Conservation (phyloP, 2,797 vertebrate genomes). For the Orientallactaga sibirica region DNA sequence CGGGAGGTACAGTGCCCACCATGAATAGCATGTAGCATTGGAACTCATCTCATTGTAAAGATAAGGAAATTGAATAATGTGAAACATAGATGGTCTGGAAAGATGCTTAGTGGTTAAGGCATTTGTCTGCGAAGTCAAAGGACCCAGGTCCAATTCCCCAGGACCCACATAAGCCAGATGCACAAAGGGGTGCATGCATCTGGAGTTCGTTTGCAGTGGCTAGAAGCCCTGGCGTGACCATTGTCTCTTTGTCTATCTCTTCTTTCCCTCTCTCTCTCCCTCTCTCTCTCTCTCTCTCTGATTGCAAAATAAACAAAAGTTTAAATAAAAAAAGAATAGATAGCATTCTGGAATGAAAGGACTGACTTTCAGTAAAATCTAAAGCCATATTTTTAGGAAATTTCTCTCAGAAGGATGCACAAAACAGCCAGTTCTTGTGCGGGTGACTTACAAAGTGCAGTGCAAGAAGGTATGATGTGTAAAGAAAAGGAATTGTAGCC, state of each 20-base stretch:
- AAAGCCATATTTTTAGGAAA: neutral
- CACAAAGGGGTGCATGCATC: too few relatives aligned
- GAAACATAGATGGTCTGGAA: neutral
- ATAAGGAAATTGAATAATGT: neutral
- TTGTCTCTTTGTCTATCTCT: too few relatives aligned
- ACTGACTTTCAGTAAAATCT: neutral
- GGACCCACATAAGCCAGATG: too few relatives aligned
- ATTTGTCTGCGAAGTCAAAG: too few relatives aligned
- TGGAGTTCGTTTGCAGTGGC: too few relatives aligned
- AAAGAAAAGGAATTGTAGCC: neutral
- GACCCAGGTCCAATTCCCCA: too few relatives aligned
- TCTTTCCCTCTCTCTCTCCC: too few relatives aligned
- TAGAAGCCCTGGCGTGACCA: too few relatives aligned
- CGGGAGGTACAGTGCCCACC: conserved; percentile 85
- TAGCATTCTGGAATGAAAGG: neutral
- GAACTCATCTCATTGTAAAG: neutral
- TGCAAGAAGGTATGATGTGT: neutral
- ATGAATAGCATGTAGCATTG: neutral
- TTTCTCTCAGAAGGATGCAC: neutral
- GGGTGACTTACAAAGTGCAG: conserved; percentile 25
- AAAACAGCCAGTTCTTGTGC: neutral
- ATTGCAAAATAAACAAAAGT: too few relatives aligned
- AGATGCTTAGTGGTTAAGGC: too few relatives aligned
- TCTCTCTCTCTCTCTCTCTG: too few relatives aligned
- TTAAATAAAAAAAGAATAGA: neutral